Base-by-base conservation (phyloP, 2,888 invertebrate species). In the Scaptomyza caliginosa region DNA sequence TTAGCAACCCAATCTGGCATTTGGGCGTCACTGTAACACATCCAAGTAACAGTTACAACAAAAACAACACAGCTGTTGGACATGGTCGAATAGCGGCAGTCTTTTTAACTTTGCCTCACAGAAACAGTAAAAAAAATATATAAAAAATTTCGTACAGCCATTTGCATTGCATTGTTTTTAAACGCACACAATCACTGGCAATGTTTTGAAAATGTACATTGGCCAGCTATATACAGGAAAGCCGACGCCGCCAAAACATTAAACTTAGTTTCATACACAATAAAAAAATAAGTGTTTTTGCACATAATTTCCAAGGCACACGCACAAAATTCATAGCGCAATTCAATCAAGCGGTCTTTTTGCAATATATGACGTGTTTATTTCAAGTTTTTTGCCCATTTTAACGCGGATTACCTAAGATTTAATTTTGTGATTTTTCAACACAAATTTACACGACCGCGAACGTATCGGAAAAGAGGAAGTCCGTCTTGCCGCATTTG, bases 401-500 rank as follows among this genome's bases (percentile, higher is more conserved):
- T 86, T 68, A 67, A 75, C 80, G 69, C 63, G 78, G 91, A 90
- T 91, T 91, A 91, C 91, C 91, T 91, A 86, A 84, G 91, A 91
- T 91, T 90, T 90, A 63, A 88, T 79, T 89, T 90, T 89, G 88
- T 86, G 88, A 86, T 89, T 88, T 88, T 90, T 87, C 86, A 89
- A 88, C 75, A 90, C 90, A 90, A 90, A 90, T 89, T 87, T 82
- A 89, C 91, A 89, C 90, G 89, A 90, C 90, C 89, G 86, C 89
- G 90, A 90, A 91, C 90, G 90, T 90, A 90, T 90, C 85, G 86
- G 88, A 90, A 91, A 91, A 90, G 90, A 91, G 91, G 91, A 91
- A 90, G 90, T 90, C 75, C 70, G 77, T 77, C 58, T 76, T 74
- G 81, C 66, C 64, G 39, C 74, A 77, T 86, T 89, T 90, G 89